These are phyloP conservation scores for Geotrypetes seraphini DNA, from an alignment of 2,797 vertebrate species.

Conservation along the genomic window DNA sequence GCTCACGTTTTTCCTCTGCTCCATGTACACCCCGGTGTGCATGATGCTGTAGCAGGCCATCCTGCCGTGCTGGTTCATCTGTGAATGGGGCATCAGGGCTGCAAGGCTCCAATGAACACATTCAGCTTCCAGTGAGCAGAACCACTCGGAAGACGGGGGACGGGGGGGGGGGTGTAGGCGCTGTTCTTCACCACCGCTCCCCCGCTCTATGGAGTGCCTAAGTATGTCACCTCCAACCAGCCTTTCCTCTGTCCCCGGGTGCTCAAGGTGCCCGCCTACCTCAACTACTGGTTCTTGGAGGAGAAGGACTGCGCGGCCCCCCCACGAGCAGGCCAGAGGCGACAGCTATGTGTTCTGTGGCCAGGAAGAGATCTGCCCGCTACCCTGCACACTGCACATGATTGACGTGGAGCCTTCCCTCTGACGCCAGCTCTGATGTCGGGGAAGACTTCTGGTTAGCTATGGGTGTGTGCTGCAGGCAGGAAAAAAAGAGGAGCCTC, in stretches of 20 bases:
- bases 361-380: constrained; percentile 82
- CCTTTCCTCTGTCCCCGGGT: constrained; percentile 77
- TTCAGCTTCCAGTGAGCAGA: constrained; percentile 95
- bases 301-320: constrained; percentile 84
- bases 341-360: constrained; percentile 88
- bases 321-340: constrained; percentile 70
- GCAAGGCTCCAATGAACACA: constrained; percentile 93
- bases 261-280: constrained; percentile 79
- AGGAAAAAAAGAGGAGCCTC: too few relatives aligned
- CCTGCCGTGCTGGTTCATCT: constrained; percentile 84
- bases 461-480: too few relatives aligned
- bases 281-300: too few relatives aligned
- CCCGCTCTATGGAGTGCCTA: too few relatives aligned
- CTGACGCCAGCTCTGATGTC: too few relatives aligned
- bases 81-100: constrained; percentile 83
- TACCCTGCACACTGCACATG: too few relatives aligned
- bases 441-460: too few relatives aligned
- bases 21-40: constrained; percentile 72
- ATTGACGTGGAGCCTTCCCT: too few relatives aligned
- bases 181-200: constrained; percentile 52
- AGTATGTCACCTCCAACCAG: constrained; percentile 51
- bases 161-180: too few relatives aligned
- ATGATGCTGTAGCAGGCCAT: constrained; percentile 76
- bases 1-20: constrained; percentile 72
- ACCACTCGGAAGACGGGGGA: constrained; percentile 67